phyloP scores from a whole-genome alignment of 2,888 invertebrate species.

The Netelia fuscicornis region DNA sequence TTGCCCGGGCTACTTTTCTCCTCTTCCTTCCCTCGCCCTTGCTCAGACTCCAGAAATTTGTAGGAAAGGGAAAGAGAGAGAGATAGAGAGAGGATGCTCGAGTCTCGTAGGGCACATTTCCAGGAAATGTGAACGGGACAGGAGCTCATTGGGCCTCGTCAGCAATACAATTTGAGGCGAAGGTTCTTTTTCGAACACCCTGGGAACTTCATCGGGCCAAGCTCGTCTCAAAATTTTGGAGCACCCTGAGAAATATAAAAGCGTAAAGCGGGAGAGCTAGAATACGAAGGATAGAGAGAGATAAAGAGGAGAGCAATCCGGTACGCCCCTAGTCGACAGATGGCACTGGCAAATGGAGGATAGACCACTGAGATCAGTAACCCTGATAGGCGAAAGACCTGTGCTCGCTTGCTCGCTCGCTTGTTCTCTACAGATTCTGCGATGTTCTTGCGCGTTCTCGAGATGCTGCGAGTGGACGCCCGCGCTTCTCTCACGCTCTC shows the following conservation, averaged over 20 bases:
- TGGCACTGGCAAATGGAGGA: slow-evolving; percentile 80
- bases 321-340: slow-evolving; percentile 75
- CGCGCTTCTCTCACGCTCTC: slow-evolving; percentile 51
- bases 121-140: slow-evolving; percentile 53
- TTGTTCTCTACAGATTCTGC: slow-evolving; percentile 1
- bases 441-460: slow-evolving; percentile 37
- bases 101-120: slow-evolving; percentile 60
- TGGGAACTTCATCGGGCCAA: background rate
- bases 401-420: slow-evolving; percentile 29
- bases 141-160: slow-evolving; percentile 19
- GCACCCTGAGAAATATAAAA: slow-evolving; percentile 57
- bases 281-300: background rate
- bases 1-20: slow-evolving; percentile 35
- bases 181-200: slow-evolving; percentile 15
- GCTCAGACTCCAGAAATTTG: slow-evolving; percentile 16
- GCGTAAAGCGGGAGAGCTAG: slow-evolving; percentile 4
- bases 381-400: slow-evolving; percentile 80
- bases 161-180: slow-evolving; percentile 42
- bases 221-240: slow-evolving; percentile 27
- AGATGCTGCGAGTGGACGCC: slow-evolving; percentile 12
- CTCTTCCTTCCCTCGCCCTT: slow-evolving; percentile 17
- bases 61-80: slow-evolving; percentile 23
- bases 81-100: slow-evolving; percentile 13
- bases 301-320: slow-evolving; percentile 39
- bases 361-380: slow-evolving; percentile 79